These are phyloP conservation scores for Bubo scandiacus DNA, from an alignment of 2,113 vertebrate genomes.

Conservation along the genomic window DNA sequence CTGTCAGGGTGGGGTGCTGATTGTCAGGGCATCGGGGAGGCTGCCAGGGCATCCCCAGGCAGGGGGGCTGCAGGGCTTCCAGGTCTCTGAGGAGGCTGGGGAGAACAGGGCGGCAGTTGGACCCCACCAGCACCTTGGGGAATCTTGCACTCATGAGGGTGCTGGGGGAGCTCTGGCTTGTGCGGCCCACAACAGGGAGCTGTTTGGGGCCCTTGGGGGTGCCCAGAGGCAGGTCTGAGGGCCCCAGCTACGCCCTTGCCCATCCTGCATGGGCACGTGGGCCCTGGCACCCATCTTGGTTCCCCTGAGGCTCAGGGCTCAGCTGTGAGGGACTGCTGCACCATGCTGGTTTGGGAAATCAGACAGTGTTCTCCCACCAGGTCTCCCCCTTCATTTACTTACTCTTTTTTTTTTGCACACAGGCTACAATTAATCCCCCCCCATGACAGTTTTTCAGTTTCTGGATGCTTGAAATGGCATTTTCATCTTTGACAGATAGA, in stretches of 20 bases:
- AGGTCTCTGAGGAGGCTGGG: neutral
- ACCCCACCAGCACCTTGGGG: too few relatives aligned
- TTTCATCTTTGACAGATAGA: neutral
- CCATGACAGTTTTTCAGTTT: neutral
- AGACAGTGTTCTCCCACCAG: neutral
- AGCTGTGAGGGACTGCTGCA: neutral
- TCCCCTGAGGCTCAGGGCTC: neutral
- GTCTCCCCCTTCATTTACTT: too few relatives aligned
- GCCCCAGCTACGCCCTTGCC: rapidly evolving
- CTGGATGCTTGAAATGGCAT: neutral
- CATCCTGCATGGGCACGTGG: neutral
- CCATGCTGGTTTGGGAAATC: neutral
- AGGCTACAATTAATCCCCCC: neutral
- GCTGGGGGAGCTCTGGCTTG: neutral
- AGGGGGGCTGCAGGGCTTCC: neutral
- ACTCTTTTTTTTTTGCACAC: neutral
- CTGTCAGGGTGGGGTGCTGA: rapidly evolving
- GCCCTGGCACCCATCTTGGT: neutral
- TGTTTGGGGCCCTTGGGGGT: neutral
- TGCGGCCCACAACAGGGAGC: neutral
- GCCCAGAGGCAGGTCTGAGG: neutral
- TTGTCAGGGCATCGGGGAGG: neutral
- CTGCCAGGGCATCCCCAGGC: neutral
- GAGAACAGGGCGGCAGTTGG: rapidly evolving
- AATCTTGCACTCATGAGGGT: neutral